Evolutionary conservation across 37 sponge, comb jelly and placozoan genomes (phyloP).

Genomic region (Agelas oroides): DNA sequence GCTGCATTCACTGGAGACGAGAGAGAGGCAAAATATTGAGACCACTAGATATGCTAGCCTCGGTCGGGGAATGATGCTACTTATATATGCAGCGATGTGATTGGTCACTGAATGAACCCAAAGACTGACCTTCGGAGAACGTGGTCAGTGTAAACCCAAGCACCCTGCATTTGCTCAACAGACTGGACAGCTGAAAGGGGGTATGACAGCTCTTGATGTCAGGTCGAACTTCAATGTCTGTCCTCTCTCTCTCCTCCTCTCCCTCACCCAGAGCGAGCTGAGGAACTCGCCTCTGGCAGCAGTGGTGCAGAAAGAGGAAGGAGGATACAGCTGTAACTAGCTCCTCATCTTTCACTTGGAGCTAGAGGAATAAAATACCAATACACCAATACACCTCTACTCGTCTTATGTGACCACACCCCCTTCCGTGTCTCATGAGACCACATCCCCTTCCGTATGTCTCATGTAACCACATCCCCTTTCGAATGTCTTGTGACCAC

Average conservation of each 20-base stretch:
- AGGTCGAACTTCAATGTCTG: background rate
- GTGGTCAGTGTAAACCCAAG: constrained; percentile 17
- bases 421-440: background rate
- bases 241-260: background rate
- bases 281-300: constrained; percentile 6
- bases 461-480: too few relatives aligned
- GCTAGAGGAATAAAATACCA: background rate
- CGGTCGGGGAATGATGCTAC: background rate
- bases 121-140: constrained; percentile 51
- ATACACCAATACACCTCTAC: too few relatives aligned
- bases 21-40: too few relatives aligned
- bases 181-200: constrained; percentile 19
- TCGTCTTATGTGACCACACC: too few relatives aligned
- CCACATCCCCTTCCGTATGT: too few relatives aligned
- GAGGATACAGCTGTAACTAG: constrained; percentile 15
- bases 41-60: too few relatives aligned
- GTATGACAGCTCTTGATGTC: background rate
- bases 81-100: background rate
- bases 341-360: constrained; percentile 21
- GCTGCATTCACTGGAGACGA: too few relatives aligned
- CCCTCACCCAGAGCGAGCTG: too few relatives aligned
- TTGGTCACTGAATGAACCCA: too few relatives aligned
- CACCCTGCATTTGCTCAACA: constrained; percentile 26
- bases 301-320: constrained; percentile 34
- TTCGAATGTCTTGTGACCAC: too few relatives aligned